Evolutionary conservation across 2,797 vertebrate genomes (phyloP).

Genomic region (Lemur catta): DNA sequence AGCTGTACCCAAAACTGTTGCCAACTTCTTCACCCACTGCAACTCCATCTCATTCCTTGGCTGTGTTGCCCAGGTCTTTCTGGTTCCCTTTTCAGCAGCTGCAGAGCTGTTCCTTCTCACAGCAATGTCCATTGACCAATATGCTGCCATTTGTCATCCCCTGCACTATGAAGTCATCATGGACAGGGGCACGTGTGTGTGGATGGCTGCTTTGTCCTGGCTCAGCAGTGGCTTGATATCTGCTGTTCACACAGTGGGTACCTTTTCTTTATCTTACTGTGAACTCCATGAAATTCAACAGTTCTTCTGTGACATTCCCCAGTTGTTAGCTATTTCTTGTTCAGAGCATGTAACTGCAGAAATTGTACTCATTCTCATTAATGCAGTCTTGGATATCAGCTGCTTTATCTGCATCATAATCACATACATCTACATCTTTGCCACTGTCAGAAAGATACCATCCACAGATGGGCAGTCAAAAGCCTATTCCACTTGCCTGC

Average conservation of each 20-base stretch:
- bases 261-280: conserved; percentile 24
- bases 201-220: not conserved
- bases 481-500: conserved; percentile 2
- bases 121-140: not conserved
- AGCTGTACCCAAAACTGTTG: not conserved
- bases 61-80: not conserved
- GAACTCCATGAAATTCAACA: not conserved
- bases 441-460: not conserved
- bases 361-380: not conserved
- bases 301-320: conserved; percentile 31
- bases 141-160: not conserved
- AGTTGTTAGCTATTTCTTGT: not conserved
- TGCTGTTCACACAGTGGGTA: not conserved
- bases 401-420: not conserved
- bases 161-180: conserved; percentile 12
- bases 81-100: not conserved
- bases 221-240: not conserved
- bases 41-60: not conserved
- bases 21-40: not conserved
- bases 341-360: not conserved
- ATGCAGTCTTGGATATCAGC: not conserved
- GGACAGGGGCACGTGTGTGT: not conserved
- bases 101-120: not conserved
- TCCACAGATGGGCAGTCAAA: not conserved
- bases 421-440: not conserved